phyloP scores from a whole-genome alignment of 1,140 invertebrate species.

The Coptotermes formosanus region DNA sequence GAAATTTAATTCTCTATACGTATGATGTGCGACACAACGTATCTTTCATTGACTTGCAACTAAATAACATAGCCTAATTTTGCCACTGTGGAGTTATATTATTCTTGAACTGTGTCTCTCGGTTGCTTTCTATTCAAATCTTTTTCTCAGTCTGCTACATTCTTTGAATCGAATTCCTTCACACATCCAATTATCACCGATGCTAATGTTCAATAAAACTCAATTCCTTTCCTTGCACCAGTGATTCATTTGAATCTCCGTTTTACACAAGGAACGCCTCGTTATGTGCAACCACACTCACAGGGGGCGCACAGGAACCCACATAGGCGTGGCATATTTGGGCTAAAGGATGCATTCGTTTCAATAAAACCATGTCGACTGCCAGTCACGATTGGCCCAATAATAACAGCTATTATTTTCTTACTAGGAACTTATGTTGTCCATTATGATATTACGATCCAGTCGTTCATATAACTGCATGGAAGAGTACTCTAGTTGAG shows the following conservation, averaged over 20 bases:
- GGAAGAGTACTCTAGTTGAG: no score
- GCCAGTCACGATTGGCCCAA: no score
- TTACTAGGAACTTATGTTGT: no score
- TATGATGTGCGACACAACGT: no score
- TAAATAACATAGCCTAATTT: no score
- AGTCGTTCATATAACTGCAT: no score
- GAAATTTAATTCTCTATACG: no score
- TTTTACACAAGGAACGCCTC: not conserved
- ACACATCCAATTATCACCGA: conserved; percentile 30
- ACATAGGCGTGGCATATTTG: not conserved
- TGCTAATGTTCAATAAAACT: conserved; percentile 26
- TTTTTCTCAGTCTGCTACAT: not conserved
- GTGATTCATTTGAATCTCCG: not conserved
- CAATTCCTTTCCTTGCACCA: conserved; percentile 26
- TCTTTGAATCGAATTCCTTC: conserved; percentile 22
- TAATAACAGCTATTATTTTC: no score
- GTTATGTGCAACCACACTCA: not conserved
- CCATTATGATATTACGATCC: no score
- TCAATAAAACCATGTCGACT: not conserved
- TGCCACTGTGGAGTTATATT: not conserved
- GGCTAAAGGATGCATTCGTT: not conserved
- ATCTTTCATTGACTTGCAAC: no score
- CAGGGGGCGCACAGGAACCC: not conserved
- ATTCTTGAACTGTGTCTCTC: not conserved
- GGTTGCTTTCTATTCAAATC: not conserved